Conservation (phyloP, 2,113 vertebrate genomes). For the Rhineura floridana region DNA sequence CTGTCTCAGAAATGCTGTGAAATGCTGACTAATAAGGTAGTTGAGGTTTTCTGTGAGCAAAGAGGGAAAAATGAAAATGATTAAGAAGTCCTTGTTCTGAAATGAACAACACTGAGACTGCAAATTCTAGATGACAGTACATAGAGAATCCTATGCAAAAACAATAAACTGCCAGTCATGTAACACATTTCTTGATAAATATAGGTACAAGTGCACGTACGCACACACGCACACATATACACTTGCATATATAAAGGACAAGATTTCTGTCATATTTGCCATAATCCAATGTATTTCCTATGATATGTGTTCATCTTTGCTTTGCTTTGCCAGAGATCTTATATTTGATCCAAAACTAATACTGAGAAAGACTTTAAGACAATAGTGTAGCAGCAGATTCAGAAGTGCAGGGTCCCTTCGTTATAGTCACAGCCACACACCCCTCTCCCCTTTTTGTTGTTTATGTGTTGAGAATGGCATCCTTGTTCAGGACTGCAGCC, state of each 20-base stretch:
- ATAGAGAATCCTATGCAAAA: slow-evolving; percentile 53
- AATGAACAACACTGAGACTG: slow-evolving; percentile 69
- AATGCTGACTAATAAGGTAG: slow-evolving; percentile 78
- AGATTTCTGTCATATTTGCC: slow-evolving; percentile 38
- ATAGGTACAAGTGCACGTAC: background rate
- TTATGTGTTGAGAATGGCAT: too few species aligned
- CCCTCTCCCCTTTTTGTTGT: too few species aligned
- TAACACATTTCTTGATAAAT: slow-evolving; percentile 44
- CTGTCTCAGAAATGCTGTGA: slow-evolving; percentile 72
- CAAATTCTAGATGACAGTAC: slow-evolving; percentile 60
- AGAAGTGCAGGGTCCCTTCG: too few species aligned
- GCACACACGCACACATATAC: background rate
- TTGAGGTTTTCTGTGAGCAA: slow-evolving; percentile 68
- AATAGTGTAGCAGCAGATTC: too few species aligned
- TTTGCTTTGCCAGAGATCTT: background rate
- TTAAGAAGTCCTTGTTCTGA: slow-evolving; percentile 70
- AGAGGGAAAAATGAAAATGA: slow-evolving; percentile 69
- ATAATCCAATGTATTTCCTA: slow-evolving; percentile 31
- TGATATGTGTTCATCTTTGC: slow-evolving; percentile 43
- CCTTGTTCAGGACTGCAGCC: too few species aligned
- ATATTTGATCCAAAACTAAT: slow-evolving; percentile 18
- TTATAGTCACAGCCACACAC: too few species aligned
- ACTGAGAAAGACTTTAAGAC: slow-evolving; percentile 28
- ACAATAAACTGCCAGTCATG: slow-evolving; percentile 39
- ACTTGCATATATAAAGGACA: slow-evolving; percentile 54